These are phyloP conservation scores for Cataglyphis livida DNA, from an alignment of 2,888 invertebrate genomes.

Conservation along the genomic window DNA sequence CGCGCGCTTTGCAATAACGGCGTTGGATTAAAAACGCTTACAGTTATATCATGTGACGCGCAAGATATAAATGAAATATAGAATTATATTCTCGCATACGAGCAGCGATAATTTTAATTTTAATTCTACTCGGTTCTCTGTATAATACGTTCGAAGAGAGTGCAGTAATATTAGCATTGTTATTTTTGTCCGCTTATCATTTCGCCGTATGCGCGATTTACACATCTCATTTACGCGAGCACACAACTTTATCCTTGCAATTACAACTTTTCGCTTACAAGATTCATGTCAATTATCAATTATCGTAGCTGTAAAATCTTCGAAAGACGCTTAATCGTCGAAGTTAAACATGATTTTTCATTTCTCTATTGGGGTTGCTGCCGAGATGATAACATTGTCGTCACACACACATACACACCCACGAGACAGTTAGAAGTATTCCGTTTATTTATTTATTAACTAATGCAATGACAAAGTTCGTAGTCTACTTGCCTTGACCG, in stretches of 20 bases:
- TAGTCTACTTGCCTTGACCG: slow-evolving; percentile 21
- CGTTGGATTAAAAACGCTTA: slow-evolving; percentile 25
- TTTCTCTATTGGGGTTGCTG: background rate
- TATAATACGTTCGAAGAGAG: background rate
- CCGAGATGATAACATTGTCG: background rate
- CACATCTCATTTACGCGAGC: background rate
- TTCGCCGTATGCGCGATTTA: background rate
- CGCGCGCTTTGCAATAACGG: background rate
- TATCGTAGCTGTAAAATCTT: background rate
- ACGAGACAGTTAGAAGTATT: background rate
- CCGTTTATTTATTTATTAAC: slow-evolving; percentile 32
- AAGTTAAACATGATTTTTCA: slow-evolving; percentile 20
- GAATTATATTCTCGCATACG: background rate
- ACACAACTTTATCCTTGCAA: background rate
- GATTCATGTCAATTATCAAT: background rate
- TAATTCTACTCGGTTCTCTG: slow-evolving; percentile 15
- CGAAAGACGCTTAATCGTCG: slow-evolving; percentile 19
- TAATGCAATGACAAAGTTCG: slow-evolving; percentile 48
- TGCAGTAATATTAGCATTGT: background rate
- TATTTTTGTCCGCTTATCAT: slow-evolving; percentile 12
- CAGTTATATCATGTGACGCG: slow-evolving; percentile 12
- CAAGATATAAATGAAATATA: slow-evolving; percentile 28
- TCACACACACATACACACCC: background rate
- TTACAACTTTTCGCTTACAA: background rate
- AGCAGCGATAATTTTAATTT: slow-evolving; percentile 32